Conservation (phyloP, 1,140 invertebrate species). For the Euwallacea similis region DNA sequence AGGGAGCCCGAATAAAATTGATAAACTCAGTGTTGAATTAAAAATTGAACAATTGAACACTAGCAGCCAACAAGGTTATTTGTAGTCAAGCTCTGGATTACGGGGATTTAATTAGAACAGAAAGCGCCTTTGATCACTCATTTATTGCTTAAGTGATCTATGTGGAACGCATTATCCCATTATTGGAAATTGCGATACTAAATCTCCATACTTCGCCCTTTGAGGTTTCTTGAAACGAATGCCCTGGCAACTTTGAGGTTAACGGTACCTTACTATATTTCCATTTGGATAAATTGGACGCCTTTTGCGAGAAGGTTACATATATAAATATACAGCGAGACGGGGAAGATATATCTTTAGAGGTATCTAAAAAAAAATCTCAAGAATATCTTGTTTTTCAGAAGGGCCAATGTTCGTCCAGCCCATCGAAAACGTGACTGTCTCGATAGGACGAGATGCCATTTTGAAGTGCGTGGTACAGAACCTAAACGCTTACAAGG, state of each 20-base stretch:
- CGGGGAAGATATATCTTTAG: background rate
- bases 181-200: background rate
- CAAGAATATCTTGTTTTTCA: constrained; percentile 54
- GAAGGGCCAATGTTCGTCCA: constrained; percentile 80
- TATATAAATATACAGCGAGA: background rate
- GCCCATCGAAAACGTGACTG: constrained; percentile 81
- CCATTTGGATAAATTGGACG: constrained; percentile 9
- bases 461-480: constrained; percentile 79
- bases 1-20: constrained; percentile 1
- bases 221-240: constrained; percentile 13
- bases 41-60: background rate
- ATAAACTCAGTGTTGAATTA: background rate
- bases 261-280: constrained; percentile 9
- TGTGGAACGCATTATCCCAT: too few relatives aligned
- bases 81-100: too few relatives aligned
- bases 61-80: too few relatives aligned
- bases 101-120: too few relatives aligned
- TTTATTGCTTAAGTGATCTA: too few relatives aligned
- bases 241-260: constrained; percentile 3
- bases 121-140: too few relatives aligned
- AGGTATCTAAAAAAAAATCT: background rate
- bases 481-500: constrained; percentile 82
- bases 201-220: constrained; percentile 13
- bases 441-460: constrained; percentile 80
- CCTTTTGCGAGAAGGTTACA: background rate